Evolutionary conservation across 1,140 invertebrate genomes (phyloP), one percentile per base, ranked within the genome.

Genomic region (Zaprionus africanus): DNA sequence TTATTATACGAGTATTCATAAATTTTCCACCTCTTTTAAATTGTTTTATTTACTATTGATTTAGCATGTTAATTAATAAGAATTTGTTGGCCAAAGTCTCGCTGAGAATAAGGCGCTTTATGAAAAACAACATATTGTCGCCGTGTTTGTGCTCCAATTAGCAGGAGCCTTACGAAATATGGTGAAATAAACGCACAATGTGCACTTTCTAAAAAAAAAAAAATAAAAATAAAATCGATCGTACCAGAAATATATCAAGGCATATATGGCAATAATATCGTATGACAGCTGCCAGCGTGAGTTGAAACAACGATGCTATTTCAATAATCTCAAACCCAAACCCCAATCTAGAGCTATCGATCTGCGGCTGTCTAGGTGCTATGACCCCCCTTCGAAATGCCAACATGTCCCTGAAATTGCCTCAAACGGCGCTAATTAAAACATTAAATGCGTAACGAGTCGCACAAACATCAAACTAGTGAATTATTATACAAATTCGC

Each of bases 401-500:
- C 38, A 74, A 79, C 80, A 57, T 80, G 78, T 88, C 85, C 85
- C 79, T 90, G 81, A 60, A 43, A 43, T 53, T 24, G 59, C 69
- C 57, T 54, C 64, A 79, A 90, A 79, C 66, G 80, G 63, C 74
- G 71, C 78, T 85, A 90, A 88, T 88, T 88, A 88, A 88, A 90
- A 90, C 85, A 88, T 90, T 90, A 90, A 88, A 90, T 90, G 85
- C 85, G 85, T 79, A 83, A 64, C 80, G 61, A 83, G 41, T 46
- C 41, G 7, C n/a, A 17, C 13, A 22, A 53, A 9, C 11, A 2
- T 5, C 31, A 34, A 49, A 78, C 73, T 62, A 62, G 60, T 43
- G 36, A 67, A 61, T 56, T 62, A 60, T 49, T 60, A 79, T 68
- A 17, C 36, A 70, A 78, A 31, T 36, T 41, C 38, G 38, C 31